Base-by-base conservation (phyloP, 2,888 invertebrate genomes). In the Drosophila hamatofila region DNA sequence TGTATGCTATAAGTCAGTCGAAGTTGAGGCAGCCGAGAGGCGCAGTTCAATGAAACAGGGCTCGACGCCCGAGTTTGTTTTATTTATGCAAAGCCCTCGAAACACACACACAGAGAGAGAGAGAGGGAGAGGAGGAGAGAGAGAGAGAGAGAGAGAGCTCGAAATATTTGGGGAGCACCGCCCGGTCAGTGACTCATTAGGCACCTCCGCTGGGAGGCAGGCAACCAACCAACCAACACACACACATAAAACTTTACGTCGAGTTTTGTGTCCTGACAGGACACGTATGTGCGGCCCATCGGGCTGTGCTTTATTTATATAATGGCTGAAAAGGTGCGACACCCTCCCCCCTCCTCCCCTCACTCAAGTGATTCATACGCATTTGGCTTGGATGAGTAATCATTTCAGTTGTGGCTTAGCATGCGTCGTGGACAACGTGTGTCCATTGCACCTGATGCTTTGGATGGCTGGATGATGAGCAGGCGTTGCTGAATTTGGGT, bases 121-220 rank as follows among this genome's bases (percentile, higher is more conserved):
- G 18, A 21, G 0, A 42, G 12, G 21, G 21, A 6, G 14, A 4
- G 1, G 23, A 9, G 9, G 30, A 16, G 39, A 14, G 23, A 1
- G 4, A 23, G 37, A 48, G 23, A 44, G 8, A 23, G 16, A 46
- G 8, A n/a, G n/a, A 1, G 3, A 30, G 39, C 14, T 4, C 4
- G 9, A 30, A 30, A 18, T 49, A 12, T n/a, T 46, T 49, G 48
- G 48, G 30, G 62, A 71, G 71, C 75, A 75, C 39, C 48, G 72
- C 39, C 56, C 74, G 88, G 83, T 83, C 81, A 85, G 73, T 88
- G 88, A 88, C 85, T 88, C 88, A 85, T 75, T 70, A 70, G 78
- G 71, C 46, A 51, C 61, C 52, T 42, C 64, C 48, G 42, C 54
- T 54, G 51, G 62, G 51, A 63, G 39, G 39, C 57, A 33, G 48